A percentile compares a stretch with the other conserved stretches of the same genome.
Evolutionary conservation across 2,888 invertebrate genomes (phyloP).

Genomic region (Lasioglossum morio): DNA sequence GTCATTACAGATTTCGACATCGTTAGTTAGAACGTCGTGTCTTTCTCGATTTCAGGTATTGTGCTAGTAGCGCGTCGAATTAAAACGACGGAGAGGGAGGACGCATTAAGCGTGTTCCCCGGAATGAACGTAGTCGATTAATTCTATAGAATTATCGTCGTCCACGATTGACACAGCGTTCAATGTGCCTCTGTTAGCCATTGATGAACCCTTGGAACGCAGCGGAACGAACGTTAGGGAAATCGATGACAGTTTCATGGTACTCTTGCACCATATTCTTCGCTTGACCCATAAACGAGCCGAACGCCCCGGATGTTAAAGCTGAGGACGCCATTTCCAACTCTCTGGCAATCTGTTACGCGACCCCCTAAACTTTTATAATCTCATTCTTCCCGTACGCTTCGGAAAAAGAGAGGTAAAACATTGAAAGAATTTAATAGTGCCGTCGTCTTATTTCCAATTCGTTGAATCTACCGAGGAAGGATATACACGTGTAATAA

Average conservation of each 20-base stretch:
- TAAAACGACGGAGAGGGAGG: neutral
- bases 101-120: conserved; percentile 4
- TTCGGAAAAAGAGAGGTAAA: neutral
- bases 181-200: neutral
- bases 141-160: conserved; percentile 22
- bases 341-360: neutral
- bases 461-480: too few relatives aligned
- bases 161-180: conserved; percentile 9
- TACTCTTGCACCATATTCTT: neutral
- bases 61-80: neutral
- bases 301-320: neutral
- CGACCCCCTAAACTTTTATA: neutral
- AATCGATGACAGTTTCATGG: neutral
- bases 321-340: neutral
- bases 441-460: too few relatives aligned
- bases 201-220: neutral
- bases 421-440: too few relatives aligned
- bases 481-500: too few relatives aligned
- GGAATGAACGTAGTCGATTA: conserved; percentile 13
- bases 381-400: neutral
- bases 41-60: conserved; percentile 9
- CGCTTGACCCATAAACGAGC: neutral
- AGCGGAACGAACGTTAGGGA: neutral
- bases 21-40: conserved; percentile 6
- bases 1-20: conserved; percentile 14